Conservation (phyloP, 1,140 invertebrate species). For the Meloidogyne exigua region DNA sequence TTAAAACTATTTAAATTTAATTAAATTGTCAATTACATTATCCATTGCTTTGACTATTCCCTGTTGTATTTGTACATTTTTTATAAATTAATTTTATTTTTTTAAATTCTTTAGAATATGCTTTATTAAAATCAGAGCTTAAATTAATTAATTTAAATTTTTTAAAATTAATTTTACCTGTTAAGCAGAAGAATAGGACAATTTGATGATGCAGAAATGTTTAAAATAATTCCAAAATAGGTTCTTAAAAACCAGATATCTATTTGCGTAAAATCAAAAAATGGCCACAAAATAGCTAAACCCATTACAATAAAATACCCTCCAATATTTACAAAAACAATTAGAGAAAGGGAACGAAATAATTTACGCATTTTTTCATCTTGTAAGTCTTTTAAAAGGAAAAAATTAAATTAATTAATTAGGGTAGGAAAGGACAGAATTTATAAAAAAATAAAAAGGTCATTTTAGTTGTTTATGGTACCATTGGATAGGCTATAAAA, state of each 20-base stretch:
- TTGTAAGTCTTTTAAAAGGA: not conserved
- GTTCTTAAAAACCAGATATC: not conserved
- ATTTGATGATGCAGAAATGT: not conserved
- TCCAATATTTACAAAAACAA: slow-evolving; percentile 10
- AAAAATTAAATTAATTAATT: too few species aligned
- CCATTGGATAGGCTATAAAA: too few species aligned
- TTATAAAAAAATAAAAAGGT: too few species aligned
- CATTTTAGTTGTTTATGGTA: too few species aligned
- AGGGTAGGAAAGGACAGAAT: too few species aligned
- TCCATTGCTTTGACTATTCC: too few species aligned
- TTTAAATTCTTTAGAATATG: not conserved
- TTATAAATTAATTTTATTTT: not conserved
- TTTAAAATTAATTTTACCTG: not conserved
- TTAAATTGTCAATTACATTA: too few species aligned
- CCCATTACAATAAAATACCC: slow-evolving; percentile 1
- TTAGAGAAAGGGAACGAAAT: not conserved
- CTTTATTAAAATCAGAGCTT: not conserved
- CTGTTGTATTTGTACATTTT: not conserved
- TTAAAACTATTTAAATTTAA: too few species aligned
- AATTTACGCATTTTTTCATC: slow-evolving; percentile 8
- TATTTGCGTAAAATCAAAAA: not conserved
- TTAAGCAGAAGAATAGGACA: not conserved
- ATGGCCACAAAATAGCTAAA: not conserved
- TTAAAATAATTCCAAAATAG: not conserved
- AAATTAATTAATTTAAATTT: not conserved